Percentiles rank a stretch among this genome's conserved stretches.
phyloP scores from a whole-genome alignment of 2,113 vertebrate species.

The Lynx canadensis region DNA sequence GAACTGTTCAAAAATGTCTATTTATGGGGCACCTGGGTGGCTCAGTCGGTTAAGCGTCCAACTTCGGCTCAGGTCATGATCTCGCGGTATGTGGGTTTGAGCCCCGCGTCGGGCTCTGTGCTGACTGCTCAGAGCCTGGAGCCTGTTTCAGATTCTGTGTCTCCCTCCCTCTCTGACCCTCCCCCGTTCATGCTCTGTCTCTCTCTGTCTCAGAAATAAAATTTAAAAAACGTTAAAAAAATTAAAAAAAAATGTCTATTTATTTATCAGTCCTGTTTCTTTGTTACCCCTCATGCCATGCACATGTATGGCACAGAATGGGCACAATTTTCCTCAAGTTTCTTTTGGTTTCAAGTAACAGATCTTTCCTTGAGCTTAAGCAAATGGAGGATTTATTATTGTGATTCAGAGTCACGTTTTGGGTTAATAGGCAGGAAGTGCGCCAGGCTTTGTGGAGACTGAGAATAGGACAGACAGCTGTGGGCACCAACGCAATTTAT shows the following conservation, averaged over 20 bases:
- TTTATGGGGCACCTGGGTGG: neutral
- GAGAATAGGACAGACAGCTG: neutral
- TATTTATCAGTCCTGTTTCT: neutral
- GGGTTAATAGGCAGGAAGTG: constrained; percentile 37
- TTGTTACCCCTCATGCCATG: neutral
- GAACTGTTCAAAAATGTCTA: neutral
- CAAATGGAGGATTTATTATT: constrained; percentile 37
- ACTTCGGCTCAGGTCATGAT: too few species aligned
- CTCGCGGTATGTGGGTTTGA: too few species aligned
- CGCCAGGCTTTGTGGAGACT: neutral
- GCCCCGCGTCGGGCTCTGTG: too few species aligned
- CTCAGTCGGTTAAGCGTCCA: too few species aligned
- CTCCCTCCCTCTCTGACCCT: too few species aligned
- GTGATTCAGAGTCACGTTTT: constrained; percentile 29
- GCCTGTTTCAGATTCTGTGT: too few species aligned
- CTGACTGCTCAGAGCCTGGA: too few species aligned
- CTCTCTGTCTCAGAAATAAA: too few species aligned
- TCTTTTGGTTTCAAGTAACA: neutral
- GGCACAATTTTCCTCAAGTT: constrained; percentile 26
- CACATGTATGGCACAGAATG: neutral
- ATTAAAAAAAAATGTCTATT: neutral
- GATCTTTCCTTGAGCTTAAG: neutral
- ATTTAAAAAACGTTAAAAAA: too few species aligned
- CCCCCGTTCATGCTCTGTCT: too few species aligned
- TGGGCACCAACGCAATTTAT: neutral